Evolutionary conservation across 2,888 invertebrate genomes (phyloP).

Genomic region (Rhogogaster chlorosoma): DNA sequence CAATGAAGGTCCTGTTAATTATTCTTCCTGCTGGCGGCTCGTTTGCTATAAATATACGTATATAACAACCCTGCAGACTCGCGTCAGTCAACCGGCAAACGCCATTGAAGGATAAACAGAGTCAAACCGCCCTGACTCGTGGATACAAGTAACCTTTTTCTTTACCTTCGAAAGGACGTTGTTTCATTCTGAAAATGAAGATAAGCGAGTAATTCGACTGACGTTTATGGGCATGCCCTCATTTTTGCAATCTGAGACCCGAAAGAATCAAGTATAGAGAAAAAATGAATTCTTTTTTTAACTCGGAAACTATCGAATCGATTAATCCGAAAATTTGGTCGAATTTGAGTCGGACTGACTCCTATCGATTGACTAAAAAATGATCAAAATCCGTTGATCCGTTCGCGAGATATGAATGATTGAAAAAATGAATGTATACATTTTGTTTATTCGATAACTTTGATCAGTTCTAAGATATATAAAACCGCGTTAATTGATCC

Average conservation of each 20-base stretch:
- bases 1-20: constrained; percentile 28
- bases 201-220: background rate
- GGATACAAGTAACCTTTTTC: background rate
- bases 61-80: background rate
- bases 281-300: background rate
- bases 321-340: background rate
- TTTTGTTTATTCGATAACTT: background rate
- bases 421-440: background rate
- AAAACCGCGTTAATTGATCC: background rate
- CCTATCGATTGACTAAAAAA: background rate
- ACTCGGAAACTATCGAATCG: background rate
- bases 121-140: background rate
- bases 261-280: background rate
- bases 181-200: background rate
- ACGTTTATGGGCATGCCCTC: too few relatives aligned
- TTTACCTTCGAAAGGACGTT: background rate
- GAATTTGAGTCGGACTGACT: background rate
- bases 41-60: background rate
- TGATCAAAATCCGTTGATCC: background rate
- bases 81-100: background rate
- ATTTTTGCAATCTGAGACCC: background rate
- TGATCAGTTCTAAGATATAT: background rate
- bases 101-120: background rate
- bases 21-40: background rate
- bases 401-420: background rate